These are phyloP conservation scores for Alentia gelatinosa DNA, from an alignment of 2,888 invertebrate species.

Conservation along the genomic window DNA sequence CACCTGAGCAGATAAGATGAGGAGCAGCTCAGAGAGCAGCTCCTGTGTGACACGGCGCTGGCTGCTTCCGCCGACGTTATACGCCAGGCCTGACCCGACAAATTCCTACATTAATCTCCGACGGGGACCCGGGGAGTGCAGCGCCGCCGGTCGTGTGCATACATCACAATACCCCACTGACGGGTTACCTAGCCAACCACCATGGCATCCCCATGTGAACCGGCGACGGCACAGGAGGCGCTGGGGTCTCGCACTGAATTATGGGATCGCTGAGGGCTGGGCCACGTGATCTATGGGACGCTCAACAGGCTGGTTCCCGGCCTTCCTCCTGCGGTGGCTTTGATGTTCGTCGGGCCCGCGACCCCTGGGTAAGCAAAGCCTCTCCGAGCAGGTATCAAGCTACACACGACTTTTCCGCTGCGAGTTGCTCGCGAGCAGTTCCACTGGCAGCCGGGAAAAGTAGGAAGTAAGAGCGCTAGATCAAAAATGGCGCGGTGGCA, in stretches of 20 bases:
- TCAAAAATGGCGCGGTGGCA: no score
- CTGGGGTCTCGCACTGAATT: neutral
- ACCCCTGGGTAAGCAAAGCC: neutral
- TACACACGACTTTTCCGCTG: neutral
- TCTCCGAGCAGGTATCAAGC: neutral
- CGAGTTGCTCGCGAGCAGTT: neutral
- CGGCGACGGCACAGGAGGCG: neutral
- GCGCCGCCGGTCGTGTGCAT: neutral
- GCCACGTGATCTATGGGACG: conserved; percentile 16
- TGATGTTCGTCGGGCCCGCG: neutral
- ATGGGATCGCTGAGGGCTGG: neutral
- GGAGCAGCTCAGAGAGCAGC: neutral
- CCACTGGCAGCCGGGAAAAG: no score
- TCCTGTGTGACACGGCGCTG: neutral
- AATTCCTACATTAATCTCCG: neutral
- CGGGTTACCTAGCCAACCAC: neutral
- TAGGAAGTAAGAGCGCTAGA: no score
- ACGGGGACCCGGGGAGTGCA: neutral
- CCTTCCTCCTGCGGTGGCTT: neutral
- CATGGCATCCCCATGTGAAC: neutral
- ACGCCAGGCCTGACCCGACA: conserved; percentile 10
- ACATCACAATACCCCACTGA: neutral
- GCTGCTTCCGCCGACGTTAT: neutral
- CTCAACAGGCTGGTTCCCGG: conserved; percentile 15
- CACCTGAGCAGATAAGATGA: neutral